phyloP scores from a whole-genome alignment of 2,797 vertebrate species.

The Enteromius anoplus region DNA sequence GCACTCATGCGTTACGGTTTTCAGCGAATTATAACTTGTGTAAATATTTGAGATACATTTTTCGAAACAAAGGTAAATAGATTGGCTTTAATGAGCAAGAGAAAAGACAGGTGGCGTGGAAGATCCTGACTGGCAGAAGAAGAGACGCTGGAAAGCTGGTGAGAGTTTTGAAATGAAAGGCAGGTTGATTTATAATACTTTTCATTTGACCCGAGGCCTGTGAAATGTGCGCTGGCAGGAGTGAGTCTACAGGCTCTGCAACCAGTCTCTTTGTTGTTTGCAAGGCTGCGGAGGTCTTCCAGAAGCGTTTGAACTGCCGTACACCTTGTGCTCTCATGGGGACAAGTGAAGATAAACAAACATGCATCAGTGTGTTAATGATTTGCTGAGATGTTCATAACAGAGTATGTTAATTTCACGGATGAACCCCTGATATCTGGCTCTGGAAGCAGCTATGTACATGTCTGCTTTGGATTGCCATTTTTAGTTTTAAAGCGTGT shows the following conservation, averaged over 20 bases:
- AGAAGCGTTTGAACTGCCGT: conserved; percentile 20
- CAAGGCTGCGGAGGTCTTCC: conserved; percentile 24
- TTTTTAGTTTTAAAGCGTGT: conserved; percentile 33
- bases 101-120: conserved; percentile 46
- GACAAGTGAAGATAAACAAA: conserved; percentile 47
- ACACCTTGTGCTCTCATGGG: conserved; percentile 41
- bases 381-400: conserved; percentile 12
- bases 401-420: conserved; percentile 20
- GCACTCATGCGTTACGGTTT: not conserved
- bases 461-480: not conserved
- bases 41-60: not conserved
- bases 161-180: conserved; percentile 45
- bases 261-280: conserved; percentile 47
- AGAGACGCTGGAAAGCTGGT: conserved; percentile 51
- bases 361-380: conserved; percentile 35
- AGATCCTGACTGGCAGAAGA: conserved; percentile 44
- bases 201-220: conserved; percentile 48
- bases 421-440: conserved; percentile 18
- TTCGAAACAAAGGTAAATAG: not conserved
- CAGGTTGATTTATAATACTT: conserved; percentile 57
- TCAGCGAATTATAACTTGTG: not conserved
- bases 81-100: conserved; percentile 21
- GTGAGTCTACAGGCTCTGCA: conserved; percentile 26
- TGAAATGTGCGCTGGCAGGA: conserved; percentile 50
- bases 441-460: not conserved